Evolutionary conservation across 2,888 invertebrate species (phyloP), one percentile per base, ranked within the genome.

Genomic region (Philaethria dido): DNA sequence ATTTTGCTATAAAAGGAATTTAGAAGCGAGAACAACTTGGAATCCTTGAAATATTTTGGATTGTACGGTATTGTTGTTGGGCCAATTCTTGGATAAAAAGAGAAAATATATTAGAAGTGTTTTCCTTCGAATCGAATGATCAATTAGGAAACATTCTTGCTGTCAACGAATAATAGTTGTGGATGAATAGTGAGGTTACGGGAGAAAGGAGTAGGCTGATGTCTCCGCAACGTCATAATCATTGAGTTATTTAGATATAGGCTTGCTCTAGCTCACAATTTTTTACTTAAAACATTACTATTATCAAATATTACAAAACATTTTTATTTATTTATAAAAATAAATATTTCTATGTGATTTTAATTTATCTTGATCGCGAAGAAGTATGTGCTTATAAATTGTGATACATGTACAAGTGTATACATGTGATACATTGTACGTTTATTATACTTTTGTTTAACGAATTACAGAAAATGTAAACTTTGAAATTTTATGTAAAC

Each of bases 161-260:
- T 60, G 25, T 47, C 33, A 18, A 59, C 29, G 39, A 68, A 62
- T 66, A 64, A 47, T 66, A 48, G 57, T 52, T 42, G 55, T 77
- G 78, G 80, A 79, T 76, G 75, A 74, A 61, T 68, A 69, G 76
- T 78, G 75, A 76, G 57, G 72, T 76, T 72, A 64, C 54, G 67
- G 67, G 62, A 66, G 69, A 65, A 61, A 63, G 59, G 48, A 57
- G 63, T 18, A 67, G 65, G 72, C 69, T 72, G 64, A 69, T 79
- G 74, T 79, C 81, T 76, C 74, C 75, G 87, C 86, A 75, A 74
- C 82, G 88, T 92, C 90, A 92, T 83, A 78, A 77, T 73, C 70
- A 70, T 72, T 73, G 80, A 82, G 76, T 76, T 73, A 44, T 78
- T 75, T 77, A 74, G 78, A 78, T 78, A 75, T 80, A 71, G 74